phyloP scores from a whole-genome alignment of 2,113 vertebrate species.

The Ictalurus furcatus region DNA sequence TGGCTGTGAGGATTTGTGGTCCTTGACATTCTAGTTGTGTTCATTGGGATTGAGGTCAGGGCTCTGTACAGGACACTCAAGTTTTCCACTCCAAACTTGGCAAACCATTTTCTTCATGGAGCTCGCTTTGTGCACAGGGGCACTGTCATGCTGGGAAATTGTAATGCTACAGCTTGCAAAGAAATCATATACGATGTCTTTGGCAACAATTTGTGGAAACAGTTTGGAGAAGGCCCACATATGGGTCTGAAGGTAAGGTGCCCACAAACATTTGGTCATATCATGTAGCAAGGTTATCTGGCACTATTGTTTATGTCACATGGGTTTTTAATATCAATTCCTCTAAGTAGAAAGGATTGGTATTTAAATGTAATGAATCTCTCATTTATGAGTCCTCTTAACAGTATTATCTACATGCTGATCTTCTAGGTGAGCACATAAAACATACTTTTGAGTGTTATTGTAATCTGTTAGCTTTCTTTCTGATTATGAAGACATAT shows the following conservation, averaged over 20 bases:
- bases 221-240: too few relatives aligned
- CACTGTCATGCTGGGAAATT: neutral
- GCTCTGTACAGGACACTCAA: too few relatives aligned
- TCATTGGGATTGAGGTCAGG: neutral
- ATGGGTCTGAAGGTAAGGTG: too few relatives aligned
- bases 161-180: neutral
- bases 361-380: neutral
- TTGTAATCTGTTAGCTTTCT: neutral
- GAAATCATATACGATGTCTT: neutral
- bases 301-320: too few relatives aligned
- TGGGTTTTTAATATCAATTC: neutral
- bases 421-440: neutral
- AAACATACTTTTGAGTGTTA: neutral
- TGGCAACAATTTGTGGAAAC: too few relatives aligned
- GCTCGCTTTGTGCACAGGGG: too few relatives aligned
- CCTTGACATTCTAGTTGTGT: neutral
- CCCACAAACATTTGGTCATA: too few relatives aligned
- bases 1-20: neutral
- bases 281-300: too few relatives aligned
- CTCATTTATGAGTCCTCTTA: neutral
- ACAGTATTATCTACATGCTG: neutral
- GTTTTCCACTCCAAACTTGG: too few relatives aligned
- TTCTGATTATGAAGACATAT: neutral
- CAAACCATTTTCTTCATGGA: too few relatives aligned
- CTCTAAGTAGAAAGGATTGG: neutral